Base-by-base conservation (phyloP, 2,797 vertebrate species). In the Phoeniculus purpureus region DNA sequence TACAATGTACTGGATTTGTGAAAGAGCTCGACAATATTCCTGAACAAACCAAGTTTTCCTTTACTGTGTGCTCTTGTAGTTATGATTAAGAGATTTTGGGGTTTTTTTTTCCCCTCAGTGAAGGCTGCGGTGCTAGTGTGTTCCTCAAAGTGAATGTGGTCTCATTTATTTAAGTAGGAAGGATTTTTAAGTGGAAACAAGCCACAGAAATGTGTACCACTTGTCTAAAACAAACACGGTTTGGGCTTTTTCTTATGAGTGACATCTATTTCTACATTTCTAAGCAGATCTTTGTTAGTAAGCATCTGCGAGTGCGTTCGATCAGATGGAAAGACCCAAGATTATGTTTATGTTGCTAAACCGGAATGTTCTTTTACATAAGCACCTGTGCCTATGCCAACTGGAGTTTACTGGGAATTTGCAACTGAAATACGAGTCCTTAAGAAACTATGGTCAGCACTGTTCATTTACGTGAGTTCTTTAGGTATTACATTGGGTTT, bases 211-310 rank as follows among this genome's bases (percentile, higher is more conserved):
- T 77, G 62, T 81, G 65, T 82, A 80, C 87, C 89, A 84, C 92
- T 96, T 95, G 92, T 91, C 86, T 95, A 96, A 96, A 95, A 83
- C 91, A 96, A 95, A 94, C 73, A 92, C 65, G 74, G 58, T 88
- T 81, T 84, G 40, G 47, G 20, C 82, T 86, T 88, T 94, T 87
- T 81, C 75, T 74, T 83, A 14, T 37, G 92, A 93, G 73, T 59
- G 47, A 84, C 60, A 87, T 77, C 50, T 80, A 90, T 92, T 95
- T 76, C 75, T 93, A 85, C 59, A 54, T 94, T 93, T 94, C 89
- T 55, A 88, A 94, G 82, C 94, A 89, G 79, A 64, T 80, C 52
- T 85, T 79, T 93, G 81, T 87, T 93, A 92, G 88, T 68, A 75
- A 95, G 87, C 66, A 84, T 91, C 54, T 75, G 73, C 60, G 89